Base-by-base conservation (phyloP, 1,140 invertebrate genomes). In the Myzus persicae region DNA sequence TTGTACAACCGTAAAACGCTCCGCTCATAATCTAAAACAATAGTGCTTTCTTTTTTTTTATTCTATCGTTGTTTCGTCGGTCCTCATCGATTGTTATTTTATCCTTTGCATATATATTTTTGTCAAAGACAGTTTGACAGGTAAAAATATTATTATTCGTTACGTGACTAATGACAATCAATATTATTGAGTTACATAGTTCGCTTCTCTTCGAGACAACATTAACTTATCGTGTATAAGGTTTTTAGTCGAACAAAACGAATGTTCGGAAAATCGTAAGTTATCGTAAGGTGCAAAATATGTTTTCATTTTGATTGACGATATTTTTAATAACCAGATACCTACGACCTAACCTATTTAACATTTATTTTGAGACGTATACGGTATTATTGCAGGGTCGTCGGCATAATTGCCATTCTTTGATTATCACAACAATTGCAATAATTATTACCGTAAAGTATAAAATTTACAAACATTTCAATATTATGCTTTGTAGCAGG, bases 131-230 rank as follows among this genome's bases (percentile, higher is more conserved):
- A 36, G 59, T 76, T n/a, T 76, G 59, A 76, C 59, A 76, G 59
- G 59, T 76, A 76, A 76, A 76, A 76, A 76, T 76, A 76, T 76
- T 76, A 36, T 76, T 76, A 76, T 76, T 76, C 6, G 31, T 76
- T 76, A 76, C 59, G 59, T 76, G 59, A 76, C 59, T 76, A 76
- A 76, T 76, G 59, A 76, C 59, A 76, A 76, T 76, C 59, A 76
- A 76, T 76, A 76, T n/a, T n/a, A 76, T 76, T 76, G 59, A 76
- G 59, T n/a, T n/a, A 67, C n/a, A n/a, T 67, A 67, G 59, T 76
- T n/a, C 11, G 59, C 31, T 76, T n/a, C 18, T 76, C 2, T 76
- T 76, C 31, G n/a, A n/a, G n/a, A 14, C 59, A n/a, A n/a, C 31
- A 76, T 76, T 76, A 76, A 36, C n/a, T n/a, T 18, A n/a, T 76